Conservation (phyloP, 2,888 invertebrate species). For the Pristionchus fissidentatus region DNA sequence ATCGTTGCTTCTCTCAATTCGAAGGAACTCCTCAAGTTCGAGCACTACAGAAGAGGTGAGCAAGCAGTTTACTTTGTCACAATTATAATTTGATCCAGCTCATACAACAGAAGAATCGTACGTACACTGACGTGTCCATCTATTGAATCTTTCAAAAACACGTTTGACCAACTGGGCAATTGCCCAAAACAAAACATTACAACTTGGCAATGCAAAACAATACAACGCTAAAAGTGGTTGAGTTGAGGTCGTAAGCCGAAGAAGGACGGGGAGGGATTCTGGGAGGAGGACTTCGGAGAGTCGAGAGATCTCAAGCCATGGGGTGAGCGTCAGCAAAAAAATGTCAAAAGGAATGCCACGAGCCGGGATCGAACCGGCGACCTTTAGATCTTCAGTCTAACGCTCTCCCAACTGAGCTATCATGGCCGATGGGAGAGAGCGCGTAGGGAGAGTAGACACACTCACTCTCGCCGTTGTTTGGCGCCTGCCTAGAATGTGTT, state of each 20-base stretch:
- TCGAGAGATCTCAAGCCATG: conserved; percentile 93
- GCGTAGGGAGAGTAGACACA: background rate
- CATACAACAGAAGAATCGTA: no score
- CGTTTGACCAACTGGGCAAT: no score
- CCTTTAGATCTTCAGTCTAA: conserved; percentile 74
- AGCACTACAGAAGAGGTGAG: conserved; percentile 82
- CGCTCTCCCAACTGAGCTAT: conserved; percentile 74
- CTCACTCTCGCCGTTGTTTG: background rate
- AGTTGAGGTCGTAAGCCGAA: conserved; percentile 47
- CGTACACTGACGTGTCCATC: no score
- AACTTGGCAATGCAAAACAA: background rate
- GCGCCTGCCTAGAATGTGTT: no score
- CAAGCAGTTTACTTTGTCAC: conserved; percentile 54
- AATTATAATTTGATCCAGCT: no score
- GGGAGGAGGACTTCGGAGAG: conserved; percentile 94
- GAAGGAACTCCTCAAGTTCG: conserved; percentile 89
- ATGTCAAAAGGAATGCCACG: conserved; percentile 56
- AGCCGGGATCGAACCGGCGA: conserved; percentile 72
- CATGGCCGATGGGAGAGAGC: background rate
- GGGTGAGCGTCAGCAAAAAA: conserved; percentile 77
- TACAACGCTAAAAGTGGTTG: background rate
- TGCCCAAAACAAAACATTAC: background rate
- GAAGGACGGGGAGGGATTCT: conserved; percentile 81
- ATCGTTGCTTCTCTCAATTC: conserved; percentile 89
- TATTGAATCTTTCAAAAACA: no score